Evolutionary conservation across 2,888 invertebrate species (phyloP).

Genomic region (Chymomyza procnemis): DNA sequence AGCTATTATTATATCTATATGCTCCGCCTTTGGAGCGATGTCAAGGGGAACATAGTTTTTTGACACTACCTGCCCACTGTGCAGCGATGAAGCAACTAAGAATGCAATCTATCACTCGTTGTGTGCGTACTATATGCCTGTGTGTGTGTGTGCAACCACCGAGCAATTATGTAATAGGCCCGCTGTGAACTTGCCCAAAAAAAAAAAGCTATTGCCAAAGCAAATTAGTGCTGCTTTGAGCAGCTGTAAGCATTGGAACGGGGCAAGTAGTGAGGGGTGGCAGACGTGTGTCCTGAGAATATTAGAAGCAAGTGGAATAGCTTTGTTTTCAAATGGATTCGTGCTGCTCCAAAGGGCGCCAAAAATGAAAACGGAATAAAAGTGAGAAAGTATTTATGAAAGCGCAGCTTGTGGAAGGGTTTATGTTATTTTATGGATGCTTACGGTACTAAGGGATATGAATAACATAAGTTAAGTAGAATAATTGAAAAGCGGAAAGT

Average conservation of each 20-base stretch:
- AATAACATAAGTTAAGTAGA: no score
- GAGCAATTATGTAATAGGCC: conserved; percentile 33
- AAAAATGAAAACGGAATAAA: not conserved
- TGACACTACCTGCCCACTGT: no score
- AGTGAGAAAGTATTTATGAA: not conserved
- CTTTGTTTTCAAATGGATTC: not conserved
- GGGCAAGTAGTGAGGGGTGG: not conserved
- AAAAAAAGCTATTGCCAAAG: conserved; percentile 6
- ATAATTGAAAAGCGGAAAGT: no score
- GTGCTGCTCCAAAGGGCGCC: not conserved
- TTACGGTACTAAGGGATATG: no score
- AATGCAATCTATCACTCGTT: conserved; percentile 66
- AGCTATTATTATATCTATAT: no score
- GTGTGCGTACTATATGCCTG: conserved; percentile 12
- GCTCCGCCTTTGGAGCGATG: no score
- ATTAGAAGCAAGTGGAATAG: conserved; percentile 44
- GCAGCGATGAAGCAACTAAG: conserved; percentile 55
- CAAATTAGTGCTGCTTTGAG: not conserved
- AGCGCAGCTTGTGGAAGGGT: not conserved
- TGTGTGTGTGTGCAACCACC: not conserved
- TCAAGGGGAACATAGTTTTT: no score
- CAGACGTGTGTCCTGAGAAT: conserved; percentile 33
- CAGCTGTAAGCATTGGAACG: conserved; percentile 1
- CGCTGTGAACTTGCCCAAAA: conserved; percentile 34
- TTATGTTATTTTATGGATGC: no score